Percentiles rank a stretch among this genome's conserved stretches.
phyloP scores from a whole-genome alignment of 2,888 invertebrate genomes.

The Melanostoma mellinum region DNA sequence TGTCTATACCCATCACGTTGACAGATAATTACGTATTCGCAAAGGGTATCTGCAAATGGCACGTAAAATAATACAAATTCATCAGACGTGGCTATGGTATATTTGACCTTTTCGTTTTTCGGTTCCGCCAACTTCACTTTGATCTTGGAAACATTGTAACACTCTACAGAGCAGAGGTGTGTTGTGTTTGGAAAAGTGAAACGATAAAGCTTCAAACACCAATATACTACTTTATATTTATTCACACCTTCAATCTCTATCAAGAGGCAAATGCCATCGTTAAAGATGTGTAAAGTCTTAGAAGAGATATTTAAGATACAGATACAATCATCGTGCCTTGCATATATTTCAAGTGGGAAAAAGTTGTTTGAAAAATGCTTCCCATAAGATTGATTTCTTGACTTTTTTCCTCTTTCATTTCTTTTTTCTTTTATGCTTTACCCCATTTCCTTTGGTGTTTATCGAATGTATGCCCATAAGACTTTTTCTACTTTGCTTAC shows the following conservation, averaged over 20 bases:
- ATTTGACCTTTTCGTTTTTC: slow-evolving; percentile 43
- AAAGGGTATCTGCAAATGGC: slow-evolving; percentile 38
- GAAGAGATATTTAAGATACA: slow-evolving; percentile 53
- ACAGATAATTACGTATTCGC: slow-evolving; percentile 57
- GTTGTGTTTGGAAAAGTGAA: slow-evolving; percentile 22
- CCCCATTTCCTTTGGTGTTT: slow-evolving; percentile 48
- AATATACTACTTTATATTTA: background rate
- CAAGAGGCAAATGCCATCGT: slow-evolving; percentile 47
- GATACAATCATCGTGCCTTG: slow-evolving; percentile 51
- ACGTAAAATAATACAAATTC: slow-evolving; percentile 16
- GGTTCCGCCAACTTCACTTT: slow-evolving; percentile 31
- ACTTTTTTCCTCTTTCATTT: slow-evolving; percentile 52
- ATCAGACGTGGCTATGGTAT: slow-evolving; percentile 21
- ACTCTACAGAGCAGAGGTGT: background rate
- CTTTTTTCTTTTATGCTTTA: slow-evolving; percentile 4
- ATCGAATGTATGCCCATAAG: slow-evolving; percentile 26
- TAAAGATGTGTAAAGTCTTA: slow-evolving; percentile 1
- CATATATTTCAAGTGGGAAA: slow-evolving; percentile 44
- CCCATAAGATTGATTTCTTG: slow-evolving; percentile 67
- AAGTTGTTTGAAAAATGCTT: slow-evolving; percentile 65
- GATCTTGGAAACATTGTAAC: slow-evolving; percentile 33
- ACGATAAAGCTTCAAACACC: slow-evolving; percentile 4
- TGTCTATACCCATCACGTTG: slow-evolving; percentile 26
- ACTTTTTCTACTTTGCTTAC: slow-evolving; percentile 37
- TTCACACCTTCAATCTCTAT: slow-evolving; percentile 46